A percentile compares a stretch with the other conserved stretches of the same genome.
phyloP scores from a whole-genome alignment of 2,113 vertebrate species.

The Steatornis caripensis region DNA sequence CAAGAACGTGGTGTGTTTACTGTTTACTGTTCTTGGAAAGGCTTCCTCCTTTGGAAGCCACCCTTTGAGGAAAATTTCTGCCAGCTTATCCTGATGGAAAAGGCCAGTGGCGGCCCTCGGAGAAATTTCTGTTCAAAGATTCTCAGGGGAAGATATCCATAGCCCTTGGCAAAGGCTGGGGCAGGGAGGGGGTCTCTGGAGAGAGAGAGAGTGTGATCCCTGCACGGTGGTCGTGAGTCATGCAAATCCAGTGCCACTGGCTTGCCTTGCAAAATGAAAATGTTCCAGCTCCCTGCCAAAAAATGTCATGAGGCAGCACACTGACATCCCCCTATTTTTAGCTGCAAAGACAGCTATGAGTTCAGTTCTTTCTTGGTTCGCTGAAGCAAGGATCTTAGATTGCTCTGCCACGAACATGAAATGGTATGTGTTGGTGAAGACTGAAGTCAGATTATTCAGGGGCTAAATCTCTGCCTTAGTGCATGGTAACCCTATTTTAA shows the following conservation, averaged over 20 bases:
- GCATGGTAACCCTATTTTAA: neutral
- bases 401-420: neutral
- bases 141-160: neutral
- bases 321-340: slow-evolving; percentile 22
- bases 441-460: neutral
- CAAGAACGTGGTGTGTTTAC: neutral
- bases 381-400: neutral
- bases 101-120: neutral
- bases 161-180: neutral
- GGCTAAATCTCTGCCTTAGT: neutral
- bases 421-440: neutral
- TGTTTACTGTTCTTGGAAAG: slow-evolving; percentile 28
- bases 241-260: neutral
- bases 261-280: slow-evolving; percentile 29
- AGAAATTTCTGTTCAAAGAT: neutral
- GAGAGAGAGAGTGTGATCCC: neutral
- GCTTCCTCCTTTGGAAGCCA: neutral
- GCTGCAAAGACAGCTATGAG: neutral
- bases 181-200: neutral
- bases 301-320: neutral
- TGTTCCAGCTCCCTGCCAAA: slow-evolving; percentile 1
- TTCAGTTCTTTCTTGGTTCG: neutral
- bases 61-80: neutral
- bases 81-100: neutral
- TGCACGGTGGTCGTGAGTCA: neutral